Percentiles rank a stretch among this genome's conserved stretches.
These are phyloP conservation scores for Dusona sp. DNA, from an alignment of 2,888 invertebrate genomes.

Conservation along the genomic window DNA sequence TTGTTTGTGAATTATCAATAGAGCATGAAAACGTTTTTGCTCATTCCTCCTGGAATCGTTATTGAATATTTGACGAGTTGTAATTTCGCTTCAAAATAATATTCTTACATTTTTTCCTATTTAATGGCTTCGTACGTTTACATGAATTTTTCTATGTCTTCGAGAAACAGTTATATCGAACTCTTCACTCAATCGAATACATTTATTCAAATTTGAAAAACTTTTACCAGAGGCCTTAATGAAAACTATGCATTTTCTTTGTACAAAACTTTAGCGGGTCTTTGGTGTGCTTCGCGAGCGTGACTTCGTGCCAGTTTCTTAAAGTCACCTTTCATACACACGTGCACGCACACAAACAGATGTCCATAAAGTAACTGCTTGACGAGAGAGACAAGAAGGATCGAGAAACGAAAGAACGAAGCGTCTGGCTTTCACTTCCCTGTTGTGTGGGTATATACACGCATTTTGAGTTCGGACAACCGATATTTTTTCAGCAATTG, in stretches of 20 bases:
- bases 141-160: neutral
- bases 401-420: slow-evolving; percentile 52
- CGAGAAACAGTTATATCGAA: neutral
- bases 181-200: neutral
- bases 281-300: slow-evolving; percentile 36
- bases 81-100: neutral
- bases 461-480: neutral
- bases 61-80: neutral
- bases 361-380: neutral
- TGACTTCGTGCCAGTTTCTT: slow-evolving; percentile 61
- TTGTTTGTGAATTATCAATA: neutral
- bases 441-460: slow-evolving; percentile 50
- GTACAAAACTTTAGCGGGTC: slow-evolving; percentile 17
- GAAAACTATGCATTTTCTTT: slow-evolving; percentile 6
- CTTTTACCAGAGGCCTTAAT: neutral
- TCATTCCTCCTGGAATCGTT: too few species aligned
- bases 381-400: slow-evolving; percentile 35
- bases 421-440: slow-evolving; percentile 64
- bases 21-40: neutral
- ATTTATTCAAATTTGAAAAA: neutral
- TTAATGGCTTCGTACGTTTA: neutral
- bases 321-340: slow-evolving; percentile 33
- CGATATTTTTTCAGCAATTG: neutral
- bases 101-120: neutral
- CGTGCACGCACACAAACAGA: neutral